These are phyloP conservation scores for Benthosema pterotum DNA, from an alignment of 2,797 vertebrate species.

Conservation along the genomic window DNA sequence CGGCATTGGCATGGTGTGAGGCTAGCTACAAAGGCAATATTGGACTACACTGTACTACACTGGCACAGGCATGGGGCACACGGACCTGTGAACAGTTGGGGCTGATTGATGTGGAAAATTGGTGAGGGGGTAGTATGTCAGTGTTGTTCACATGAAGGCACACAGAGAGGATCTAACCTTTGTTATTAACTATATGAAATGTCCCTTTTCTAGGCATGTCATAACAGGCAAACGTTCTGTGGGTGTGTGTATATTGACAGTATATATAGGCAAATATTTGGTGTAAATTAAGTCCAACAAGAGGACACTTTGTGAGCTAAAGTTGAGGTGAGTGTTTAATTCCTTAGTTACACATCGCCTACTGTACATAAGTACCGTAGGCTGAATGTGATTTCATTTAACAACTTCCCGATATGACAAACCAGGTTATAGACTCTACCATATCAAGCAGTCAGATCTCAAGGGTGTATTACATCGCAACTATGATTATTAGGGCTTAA, in stretches of 20 bases:
- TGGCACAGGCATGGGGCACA: slow-evolving; percentile 48
- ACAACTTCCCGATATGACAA: not conserved
- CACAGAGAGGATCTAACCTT: not conserved
- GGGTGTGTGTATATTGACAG: too few species aligned
- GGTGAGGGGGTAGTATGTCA: slow-evolving; percentile 38
- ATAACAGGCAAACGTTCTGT: not conserved
- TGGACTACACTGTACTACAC: slow-evolving; percentile 28
- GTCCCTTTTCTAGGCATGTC: too few species aligned
- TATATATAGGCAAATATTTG: too few species aligned
- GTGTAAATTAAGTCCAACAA: not conserved
- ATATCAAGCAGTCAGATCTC: not conserved
- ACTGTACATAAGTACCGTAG: too few species aligned
- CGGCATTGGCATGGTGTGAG: slow-evolving; percentile 2
- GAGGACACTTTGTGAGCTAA: too few species aligned
- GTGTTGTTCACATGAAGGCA: slow-evolving; percentile 18
- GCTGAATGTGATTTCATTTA: not conserved
- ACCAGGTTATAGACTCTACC: too few species aligned
- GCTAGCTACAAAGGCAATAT: slow-evolving; percentile 21
- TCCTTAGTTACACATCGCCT: too few species aligned
- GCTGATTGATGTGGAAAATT: slow-evolving; percentile 66
- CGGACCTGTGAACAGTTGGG: slow-evolving; percentile 66
- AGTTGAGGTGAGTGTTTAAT: too few species aligned
- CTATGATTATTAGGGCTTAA: not conserved
- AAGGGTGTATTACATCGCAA: not conserved
- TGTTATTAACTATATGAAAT: too few species aligned